Base-by-base conservation (phyloP, 2,113 vertebrate species). In the Hylia prasina region DNA sequence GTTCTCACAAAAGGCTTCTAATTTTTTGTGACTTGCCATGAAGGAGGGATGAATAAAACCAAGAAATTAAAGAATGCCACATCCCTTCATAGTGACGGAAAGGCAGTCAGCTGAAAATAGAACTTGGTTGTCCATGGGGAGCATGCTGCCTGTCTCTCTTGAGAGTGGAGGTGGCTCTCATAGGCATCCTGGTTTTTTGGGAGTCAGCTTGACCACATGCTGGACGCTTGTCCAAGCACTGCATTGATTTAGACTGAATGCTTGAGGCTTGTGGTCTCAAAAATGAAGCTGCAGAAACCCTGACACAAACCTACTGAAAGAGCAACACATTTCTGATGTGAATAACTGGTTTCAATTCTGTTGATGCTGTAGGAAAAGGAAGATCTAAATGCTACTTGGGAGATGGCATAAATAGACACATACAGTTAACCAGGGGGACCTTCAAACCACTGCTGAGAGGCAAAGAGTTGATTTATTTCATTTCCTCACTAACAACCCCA, bases 111-210 rank as follows among this genome's bases (percentile, higher is more conserved):
- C 30, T 47, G 39, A 54, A 88, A 68, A 27, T 6, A 76, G 44
- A 69, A 16, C 12, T 51, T 22, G 15, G 16, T 1, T 70, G 39
- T 17, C 27, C 2, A 0, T 19, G 22, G 40, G 24, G 14, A 35
- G 4, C 12, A 9, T 0, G 0, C 19, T 85, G 14, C 44, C 25
- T 3, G 1, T 79, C 66, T 68, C 42, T 53, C 40, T 15, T 48
- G 40, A 48, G 15, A 48, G n/a, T 44, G 25, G 40, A 56, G 24
- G 10, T 11, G 5, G 11, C 31, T 40, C 11, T 69, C 45, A 6
- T 20, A 31, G 23, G 17, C 53, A 44, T 56, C 45, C 28, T 60
- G 28, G 6, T 22, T 72, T 24, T 90, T 69, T 25, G 53, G 50
- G 16, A 44, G 6, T 19, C 25, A 22, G 8, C 19, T 30, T 76